Evolutionary conservation across 2,888 invertebrate genomes (phyloP), one percentile per base, ranked within the genome.

Genomic region (Microctonus aethiopoides): DNA sequence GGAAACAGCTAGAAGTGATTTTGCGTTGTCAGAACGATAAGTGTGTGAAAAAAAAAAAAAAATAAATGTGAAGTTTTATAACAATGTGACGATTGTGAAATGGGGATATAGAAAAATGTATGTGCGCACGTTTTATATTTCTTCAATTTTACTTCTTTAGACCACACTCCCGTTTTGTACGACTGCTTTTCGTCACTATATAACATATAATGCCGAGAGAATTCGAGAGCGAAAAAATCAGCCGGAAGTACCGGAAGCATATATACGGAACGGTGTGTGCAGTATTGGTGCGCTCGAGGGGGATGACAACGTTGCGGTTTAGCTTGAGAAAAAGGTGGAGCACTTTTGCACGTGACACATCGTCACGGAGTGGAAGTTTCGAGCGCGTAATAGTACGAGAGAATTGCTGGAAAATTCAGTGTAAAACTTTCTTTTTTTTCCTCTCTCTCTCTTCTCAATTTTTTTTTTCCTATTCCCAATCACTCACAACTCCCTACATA

Each of bases 171-270:
- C 20, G n/a, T 46, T 46, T 46, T 46, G 39, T 67, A 41, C 61
- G 39, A 16, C 16, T n/a, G 7, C n/a, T n/a, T 16, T 7, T 20
- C 20, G 69, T 60, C 56, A 36, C 64, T 65, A 16, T 63, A 56
- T 52, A 65, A 59, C 72, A 34, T 60, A 68, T 74, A 73, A 74
- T 74, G 70, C 64, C 70, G 36, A 39, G 36, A 22, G 60, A 67
- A 71, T 65, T 41, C 57, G 16, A 46, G 61, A 68, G n/a, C n/a
- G 66, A 74, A 68, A 72, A 74, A 74, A 75, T 72, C 74, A 72
- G 62, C 66, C 76, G 67, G 73, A 70, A 74, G 70, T 67, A 72
- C 74, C 74, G 76, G 76, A 76, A 74, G 51, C 70, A 68, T 68
- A 67, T 68, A 70, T 61, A 39, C 39, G n/a, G n/a, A n/a, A n/a